Conservation (phyloP, 2,797 vertebrate species). For the Telmatherina bonti region DNA sequence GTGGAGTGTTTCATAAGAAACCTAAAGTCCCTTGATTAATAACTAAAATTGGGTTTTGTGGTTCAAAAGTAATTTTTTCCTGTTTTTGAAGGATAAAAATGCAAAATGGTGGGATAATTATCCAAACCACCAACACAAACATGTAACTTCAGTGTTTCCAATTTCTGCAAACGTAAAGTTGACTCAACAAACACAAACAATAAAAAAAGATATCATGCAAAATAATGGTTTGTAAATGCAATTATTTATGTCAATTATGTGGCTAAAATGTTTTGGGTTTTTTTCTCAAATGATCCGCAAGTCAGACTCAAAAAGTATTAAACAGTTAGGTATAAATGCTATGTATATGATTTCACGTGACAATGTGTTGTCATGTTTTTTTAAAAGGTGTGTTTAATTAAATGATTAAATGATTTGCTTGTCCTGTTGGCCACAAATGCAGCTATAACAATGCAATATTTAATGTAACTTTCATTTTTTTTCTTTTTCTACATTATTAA, state of each 20-base stretch:
- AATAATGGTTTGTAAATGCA: slow-evolving; percentile 3
- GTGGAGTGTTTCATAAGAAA: background rate
- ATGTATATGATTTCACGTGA: slow-evolving; percentile 25
- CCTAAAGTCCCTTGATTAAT: background rate
- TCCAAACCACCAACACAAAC: background rate
- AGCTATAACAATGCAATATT: slow-evolving; percentile 48
- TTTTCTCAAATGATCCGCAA: slow-evolving; percentile 32
- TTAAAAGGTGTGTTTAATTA: slow-evolving; percentile 18
- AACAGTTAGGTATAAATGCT: slow-evolving; percentile 6
- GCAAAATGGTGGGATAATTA: background rate
- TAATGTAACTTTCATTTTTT: slow-evolving; percentile 57
- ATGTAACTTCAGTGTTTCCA: background rate
- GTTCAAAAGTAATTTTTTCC: background rate
- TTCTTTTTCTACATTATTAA: too few species aligned
- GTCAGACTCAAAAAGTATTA: slow-evolving; percentile 7
- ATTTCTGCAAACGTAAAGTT: background rate
- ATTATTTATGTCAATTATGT: slow-evolving; percentile 36
- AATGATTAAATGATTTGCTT: slow-evolving; percentile 20
- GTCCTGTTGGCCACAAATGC: slow-evolving; percentile 41
- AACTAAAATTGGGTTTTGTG: background rate
- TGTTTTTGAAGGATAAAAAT: background rate
- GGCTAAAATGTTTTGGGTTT: slow-evolving; percentile 27
- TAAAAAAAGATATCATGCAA: background rate
- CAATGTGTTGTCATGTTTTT: slow-evolving; percentile 14
- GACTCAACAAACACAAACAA: background rate